phyloP scores from a whole-genome alignment of 2,113 vertebrate species.

The Ptyas mucosa region DNA sequence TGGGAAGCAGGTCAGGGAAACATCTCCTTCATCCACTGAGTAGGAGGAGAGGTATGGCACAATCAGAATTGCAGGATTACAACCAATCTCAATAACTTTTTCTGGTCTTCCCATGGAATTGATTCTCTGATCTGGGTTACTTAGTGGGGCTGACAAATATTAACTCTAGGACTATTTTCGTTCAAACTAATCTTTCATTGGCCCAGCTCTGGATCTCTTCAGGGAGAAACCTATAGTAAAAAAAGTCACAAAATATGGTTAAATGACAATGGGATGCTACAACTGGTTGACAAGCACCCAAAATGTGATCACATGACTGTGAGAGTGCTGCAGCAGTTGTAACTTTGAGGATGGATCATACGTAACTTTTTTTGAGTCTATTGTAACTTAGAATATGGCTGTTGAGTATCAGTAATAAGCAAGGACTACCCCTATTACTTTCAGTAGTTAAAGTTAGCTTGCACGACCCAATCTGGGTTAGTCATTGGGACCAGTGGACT shows the following conservation, averaged over 20 bases:
- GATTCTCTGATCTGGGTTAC: neutral
- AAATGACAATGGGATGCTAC: neutral
- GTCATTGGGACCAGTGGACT: neutral
- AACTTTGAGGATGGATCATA: neutral
- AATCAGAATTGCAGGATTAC: neutral
- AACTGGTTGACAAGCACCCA: neutral
- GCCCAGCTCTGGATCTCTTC: neutral
- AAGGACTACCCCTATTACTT: neutral
- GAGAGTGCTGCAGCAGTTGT: neutral
- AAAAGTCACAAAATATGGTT: neutral
- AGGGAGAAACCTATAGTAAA: neutral
- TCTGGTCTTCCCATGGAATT: neutral
- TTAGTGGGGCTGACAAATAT: neutral
- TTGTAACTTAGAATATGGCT: neutral
- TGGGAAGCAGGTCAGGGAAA: neutral
- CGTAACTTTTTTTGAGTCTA: neutral
- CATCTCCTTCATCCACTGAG: neutral
- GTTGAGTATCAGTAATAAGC: neutral
- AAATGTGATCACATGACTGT: neutral
- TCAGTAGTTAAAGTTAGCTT: neutral
- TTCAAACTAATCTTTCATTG: neutral
- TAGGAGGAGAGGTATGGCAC: neutral
- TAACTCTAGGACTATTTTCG: neutral
- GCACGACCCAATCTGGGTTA: neutral
- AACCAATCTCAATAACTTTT: neutral